These are phyloP conservation scores for Athalia cordata DNA, from an alignment of 2,888 invertebrate species.

Conservation along the genomic window DNA sequence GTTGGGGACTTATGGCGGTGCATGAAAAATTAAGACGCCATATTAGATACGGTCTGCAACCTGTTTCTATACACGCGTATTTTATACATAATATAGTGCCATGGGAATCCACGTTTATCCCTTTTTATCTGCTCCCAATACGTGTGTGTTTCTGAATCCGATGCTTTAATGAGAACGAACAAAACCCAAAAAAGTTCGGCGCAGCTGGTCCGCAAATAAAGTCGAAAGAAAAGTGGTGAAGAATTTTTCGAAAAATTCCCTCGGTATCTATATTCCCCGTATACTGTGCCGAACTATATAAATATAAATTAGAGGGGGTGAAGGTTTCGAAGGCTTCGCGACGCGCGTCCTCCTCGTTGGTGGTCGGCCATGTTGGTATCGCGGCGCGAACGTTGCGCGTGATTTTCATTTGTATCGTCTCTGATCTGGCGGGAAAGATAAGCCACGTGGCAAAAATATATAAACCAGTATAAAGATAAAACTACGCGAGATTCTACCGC, in stretches of 20 bases:
- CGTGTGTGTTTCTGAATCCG: neutral
- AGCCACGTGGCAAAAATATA: slow-evolving; percentile 61
- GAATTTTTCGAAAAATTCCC: too few species aligned
- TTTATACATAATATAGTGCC: neutral
- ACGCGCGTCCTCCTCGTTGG: neutral
- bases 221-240: too few species aligned
- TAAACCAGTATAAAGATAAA: slow-evolving; percentile 56
- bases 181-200: too few species aligned
- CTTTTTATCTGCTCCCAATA: neutral
- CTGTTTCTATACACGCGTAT: slow-evolving; percentile 56
- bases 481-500: slow-evolving; percentile 42
- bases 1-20: neutral
- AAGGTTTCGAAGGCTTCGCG: neutral
- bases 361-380: slow-evolving; percentile 29
- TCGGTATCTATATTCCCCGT: too few species aligned
- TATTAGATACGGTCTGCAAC: slow-evolving; percentile 58
- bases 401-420: slow-evolving; percentile 50
- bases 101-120: slow-evolving; percentile 36
- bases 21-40: slow-evolving; percentile 62
- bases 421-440: slow-evolving; percentile 53
- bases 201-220: too few species aligned
- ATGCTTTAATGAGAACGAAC: neutral
- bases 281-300: too few species aligned
- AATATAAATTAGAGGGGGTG: too few species aligned
- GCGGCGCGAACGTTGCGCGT: slow-evolving; percentile 4